Conservation (phyloP, 1,140 invertebrate genomes). For the Stegodyphus dumicola region DNA sequence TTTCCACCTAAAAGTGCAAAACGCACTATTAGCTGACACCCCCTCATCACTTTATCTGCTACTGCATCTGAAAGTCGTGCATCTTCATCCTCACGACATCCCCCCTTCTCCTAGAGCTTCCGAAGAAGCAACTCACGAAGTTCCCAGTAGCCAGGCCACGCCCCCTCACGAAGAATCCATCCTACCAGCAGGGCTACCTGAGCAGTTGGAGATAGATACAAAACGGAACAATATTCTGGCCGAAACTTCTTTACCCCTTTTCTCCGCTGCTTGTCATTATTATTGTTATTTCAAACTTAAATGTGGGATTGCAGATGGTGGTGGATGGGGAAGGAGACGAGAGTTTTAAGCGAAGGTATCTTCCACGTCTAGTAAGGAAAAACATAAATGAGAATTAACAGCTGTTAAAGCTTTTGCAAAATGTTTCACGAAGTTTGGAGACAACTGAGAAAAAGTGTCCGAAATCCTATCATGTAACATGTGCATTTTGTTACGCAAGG, state of each 20-base stretch:
- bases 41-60: constrained; percentile 30
- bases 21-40: neutral
- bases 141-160: constrained; percentile 49
- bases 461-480: too few species aligned
- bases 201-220: constrained; percentile 28
- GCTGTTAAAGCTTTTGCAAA: too few species aligned
- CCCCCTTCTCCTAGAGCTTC: constrained; percentile 26
- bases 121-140: constrained; percentile 55
- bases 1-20: constrained; percentile 1
- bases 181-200: neutral
- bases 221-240: constrained; percentile 35
- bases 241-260: neutral
- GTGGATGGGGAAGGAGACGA: too few species aligned
- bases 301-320: too few species aligned
- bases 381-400: too few species aligned
- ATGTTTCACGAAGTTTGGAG: too few species aligned
- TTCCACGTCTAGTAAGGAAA: too few species aligned
- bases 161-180: constrained; percentile 52
- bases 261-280: neutral
- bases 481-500: too few species aligned
- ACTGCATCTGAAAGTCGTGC: constrained; percentile 36
- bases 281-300: neutral
- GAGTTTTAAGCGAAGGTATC: too few species aligned
- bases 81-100: constrained; percentile 33
- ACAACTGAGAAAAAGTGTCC: too few species aligned